Evolutionary conservation across 2,113 vertebrate genomes (phyloP).

Genomic region (Ursus arctos): DNA sequence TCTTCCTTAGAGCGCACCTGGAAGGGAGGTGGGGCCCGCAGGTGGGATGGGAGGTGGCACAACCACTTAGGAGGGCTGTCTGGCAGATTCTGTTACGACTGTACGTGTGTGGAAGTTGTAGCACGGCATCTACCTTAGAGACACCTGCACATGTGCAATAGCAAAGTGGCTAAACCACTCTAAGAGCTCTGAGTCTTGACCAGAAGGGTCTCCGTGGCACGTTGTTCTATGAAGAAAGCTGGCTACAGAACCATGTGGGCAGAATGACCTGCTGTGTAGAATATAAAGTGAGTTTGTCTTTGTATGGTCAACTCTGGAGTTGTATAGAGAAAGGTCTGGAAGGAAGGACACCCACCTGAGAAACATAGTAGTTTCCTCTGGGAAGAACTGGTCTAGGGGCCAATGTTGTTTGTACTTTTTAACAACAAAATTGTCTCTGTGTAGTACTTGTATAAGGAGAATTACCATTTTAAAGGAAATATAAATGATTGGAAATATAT

Average conservation of each 20-base stretch:
- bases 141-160: background rate
- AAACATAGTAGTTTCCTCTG: background rate
- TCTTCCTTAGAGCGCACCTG: slow-evolving; percentile 92
- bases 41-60: background rate
- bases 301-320: background rate
- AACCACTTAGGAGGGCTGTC: background rate
- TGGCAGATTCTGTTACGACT: background rate
- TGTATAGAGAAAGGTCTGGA: background rate
- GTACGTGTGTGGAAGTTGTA: background rate
- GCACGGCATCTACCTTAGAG: background rate
- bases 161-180: background rate
- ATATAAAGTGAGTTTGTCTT: background rate
- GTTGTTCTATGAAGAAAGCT: background rate
- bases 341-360: background rate
- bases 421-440: background rate
- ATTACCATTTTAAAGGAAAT: slow-evolving; percentile 18
- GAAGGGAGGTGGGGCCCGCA: background rate
- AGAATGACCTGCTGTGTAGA: background rate
- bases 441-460: background rate
- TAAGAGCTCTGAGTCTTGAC: fast-evolving
- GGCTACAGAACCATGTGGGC: background rate
- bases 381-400: background rate
- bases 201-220: background rate
- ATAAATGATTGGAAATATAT: background rate
- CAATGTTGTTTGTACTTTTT: background rate